Percentiles rank a stretch among this genome's conserved stretches.
Evolutionary conservation across 2,888 invertebrate genomes (phyloP).

Genomic region (Exephanes ischioxanthus): DNA sequence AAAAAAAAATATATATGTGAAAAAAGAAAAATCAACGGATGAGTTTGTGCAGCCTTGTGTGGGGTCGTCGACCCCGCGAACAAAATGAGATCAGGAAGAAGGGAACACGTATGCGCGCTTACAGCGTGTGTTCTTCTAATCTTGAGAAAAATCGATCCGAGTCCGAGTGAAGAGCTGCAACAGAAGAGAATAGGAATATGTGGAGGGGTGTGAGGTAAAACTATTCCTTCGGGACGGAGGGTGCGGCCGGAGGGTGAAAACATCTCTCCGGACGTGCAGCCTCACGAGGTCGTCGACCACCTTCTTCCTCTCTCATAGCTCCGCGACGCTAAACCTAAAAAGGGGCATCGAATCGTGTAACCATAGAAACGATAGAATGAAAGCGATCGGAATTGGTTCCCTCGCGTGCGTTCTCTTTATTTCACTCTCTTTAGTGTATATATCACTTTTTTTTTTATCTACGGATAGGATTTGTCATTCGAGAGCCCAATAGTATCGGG

Average conservation of each 20-base stretch:
- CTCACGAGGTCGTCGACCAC: slow-evolving; percentile 57
- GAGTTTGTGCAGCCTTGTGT: not conserved
- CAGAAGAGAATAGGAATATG: slow-evolving; percentile 11
- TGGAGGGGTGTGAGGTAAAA: not conserved
- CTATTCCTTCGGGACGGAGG: slow-evolving; percentile 49
- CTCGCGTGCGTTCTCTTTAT: slow-evolving; percentile 8
- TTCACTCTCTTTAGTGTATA: slow-evolving; percentile 3
- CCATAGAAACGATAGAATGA: slow-evolving; percentile 64
- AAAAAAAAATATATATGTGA: not conserved
- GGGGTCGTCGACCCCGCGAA: not conserved
- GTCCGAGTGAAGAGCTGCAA: not conserved
- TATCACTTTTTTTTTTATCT: not conserved
- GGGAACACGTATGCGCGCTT: not conserved
- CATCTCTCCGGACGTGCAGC: slow-evolving; percentile 49
- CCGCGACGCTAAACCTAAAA: slow-evolving; percentile 38
- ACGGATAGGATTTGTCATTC: slow-evolving; percentile 37
- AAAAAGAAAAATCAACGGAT: not conserved
- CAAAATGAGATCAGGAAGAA: not conserved
- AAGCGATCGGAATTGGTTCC: slow-evolving; percentile 8
- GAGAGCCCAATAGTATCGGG: slow-evolving; percentile 43
- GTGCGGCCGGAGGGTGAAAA: slow-evolving; percentile 49
- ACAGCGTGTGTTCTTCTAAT: slow-evolving; percentile 17
- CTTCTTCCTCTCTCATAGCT: slow-evolving; percentile 39
- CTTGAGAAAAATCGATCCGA: slow-evolving; percentile 60
- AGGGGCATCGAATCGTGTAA: slow-evolving; percentile 58